A percentile compares a stretch with the other conserved stretches of the same genome.
Conservation (phyloP, 2,113 vertebrate genomes). For the Spea multiplicata region DNA sequence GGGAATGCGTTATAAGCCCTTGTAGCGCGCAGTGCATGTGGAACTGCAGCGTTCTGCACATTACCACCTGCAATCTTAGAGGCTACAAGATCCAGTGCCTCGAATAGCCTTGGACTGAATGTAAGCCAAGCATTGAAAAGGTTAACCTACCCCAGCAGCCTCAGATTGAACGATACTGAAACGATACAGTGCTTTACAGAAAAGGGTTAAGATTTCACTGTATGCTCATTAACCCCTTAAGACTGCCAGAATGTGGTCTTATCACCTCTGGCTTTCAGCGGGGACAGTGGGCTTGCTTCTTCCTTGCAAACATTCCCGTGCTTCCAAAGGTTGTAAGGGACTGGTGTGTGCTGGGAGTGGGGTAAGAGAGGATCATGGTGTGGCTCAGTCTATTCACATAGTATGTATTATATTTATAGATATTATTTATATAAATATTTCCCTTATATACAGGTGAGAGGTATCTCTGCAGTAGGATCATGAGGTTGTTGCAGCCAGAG, state of each 20-base stretch:
- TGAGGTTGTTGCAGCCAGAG: conserved; percentile 62
- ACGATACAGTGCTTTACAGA: conserved; percentile 18
- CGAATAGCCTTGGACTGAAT: no score
- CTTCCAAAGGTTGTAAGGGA: conserved; percentile 30
- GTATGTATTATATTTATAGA: conserved; percentile 49
- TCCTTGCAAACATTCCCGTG: conserved; percentile 14
- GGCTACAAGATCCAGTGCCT: no score
- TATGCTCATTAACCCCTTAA: conserved; percentile 27
- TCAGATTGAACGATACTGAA: conserved; percentile 29
- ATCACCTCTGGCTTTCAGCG: not conserved
- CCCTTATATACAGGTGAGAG: conserved; percentile 43
- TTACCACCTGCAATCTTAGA: no score
- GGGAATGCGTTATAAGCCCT: no score
- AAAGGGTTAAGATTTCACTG: conserved; percentile 17
- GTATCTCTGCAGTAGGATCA: conserved; percentile 42
- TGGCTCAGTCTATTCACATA: conserved; percentile 49
- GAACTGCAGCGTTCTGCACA: no score
- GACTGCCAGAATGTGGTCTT: conserved; percentile 8
- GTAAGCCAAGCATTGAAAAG: not conserved
- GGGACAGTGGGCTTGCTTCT: not conserved
- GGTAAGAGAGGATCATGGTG: conserved; percentile 10
- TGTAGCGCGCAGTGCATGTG: no score
- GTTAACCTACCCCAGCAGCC: not conserved
- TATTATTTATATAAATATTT: conserved; percentile 49
- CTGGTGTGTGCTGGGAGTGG: conserved; percentile 2